phyloP scores from a whole-genome alignment of 2,113 vertebrate genomes.

The Megaptera novaeangliae region DNA sequence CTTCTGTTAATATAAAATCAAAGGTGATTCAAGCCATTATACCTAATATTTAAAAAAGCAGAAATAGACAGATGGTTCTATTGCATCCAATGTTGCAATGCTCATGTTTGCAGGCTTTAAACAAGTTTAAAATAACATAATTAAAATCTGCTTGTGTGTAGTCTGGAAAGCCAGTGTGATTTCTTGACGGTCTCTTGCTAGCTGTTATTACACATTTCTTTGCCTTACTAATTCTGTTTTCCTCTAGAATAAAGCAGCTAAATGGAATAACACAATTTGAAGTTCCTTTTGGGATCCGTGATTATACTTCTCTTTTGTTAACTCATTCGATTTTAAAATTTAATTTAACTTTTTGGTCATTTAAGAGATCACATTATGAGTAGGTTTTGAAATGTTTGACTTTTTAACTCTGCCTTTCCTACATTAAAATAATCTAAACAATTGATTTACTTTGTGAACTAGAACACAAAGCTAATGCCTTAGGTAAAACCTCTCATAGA shows the following conservation, averaged over 20 bases:
- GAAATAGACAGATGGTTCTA: not conserved
- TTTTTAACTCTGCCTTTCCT: not conserved
- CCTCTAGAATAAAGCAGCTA: not conserved
- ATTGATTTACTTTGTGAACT: not conserved
- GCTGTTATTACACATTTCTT: not conserved
- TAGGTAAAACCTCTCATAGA: rapidly evolving
- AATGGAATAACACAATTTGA: not conserved
- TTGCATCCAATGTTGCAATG: rapidly evolving
- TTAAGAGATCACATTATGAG: not conserved
- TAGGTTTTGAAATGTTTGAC: not conserved
- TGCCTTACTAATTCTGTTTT: too few relatives aligned
- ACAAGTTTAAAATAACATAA: not conserved
- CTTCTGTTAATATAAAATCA: not conserved
- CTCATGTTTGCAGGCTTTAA: not conserved
- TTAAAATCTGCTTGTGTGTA: not conserved
- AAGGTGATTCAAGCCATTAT: not conserved
- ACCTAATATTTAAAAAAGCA: not conserved
- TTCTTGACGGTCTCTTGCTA: not conserved
- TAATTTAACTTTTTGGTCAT: not conserved
- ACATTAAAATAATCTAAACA: not conserved
- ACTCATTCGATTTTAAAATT: not conserved
- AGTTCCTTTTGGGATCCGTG: not conserved
- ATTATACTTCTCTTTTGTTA: not conserved
- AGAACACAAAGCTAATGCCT: not conserved
- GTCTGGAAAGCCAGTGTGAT: not conserved